A percentile compares a stretch with the other conserved stretches of the same genome.
These are phyloP conservation scores for Mormyrops boulengeri DNA, from an alignment of 2,797 vertebrate species.

Conservation along the genomic window DNA sequence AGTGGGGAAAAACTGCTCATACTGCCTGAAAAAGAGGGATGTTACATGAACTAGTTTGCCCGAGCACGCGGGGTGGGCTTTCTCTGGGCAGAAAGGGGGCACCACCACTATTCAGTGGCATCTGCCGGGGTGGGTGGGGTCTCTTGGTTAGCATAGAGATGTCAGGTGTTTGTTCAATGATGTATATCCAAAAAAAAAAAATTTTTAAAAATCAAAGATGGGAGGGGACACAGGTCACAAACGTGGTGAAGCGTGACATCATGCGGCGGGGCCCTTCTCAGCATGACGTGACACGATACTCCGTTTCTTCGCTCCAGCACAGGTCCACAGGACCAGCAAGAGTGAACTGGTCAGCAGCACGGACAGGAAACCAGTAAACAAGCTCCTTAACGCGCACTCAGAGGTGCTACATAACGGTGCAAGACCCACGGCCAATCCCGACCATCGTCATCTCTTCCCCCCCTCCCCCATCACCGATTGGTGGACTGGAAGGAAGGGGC, in stretches of 20 bases:
- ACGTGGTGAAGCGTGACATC: slow-evolving; percentile 52
- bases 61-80: background rate
- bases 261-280: slow-evolving; percentile 29
- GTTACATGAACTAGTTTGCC: slow-evolving; percentile 12
- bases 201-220: background rate
- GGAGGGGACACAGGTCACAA: slow-evolving; percentile 31
- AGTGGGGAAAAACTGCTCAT: slow-evolving; percentile 54
- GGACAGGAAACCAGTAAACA: background rate
- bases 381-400: background rate
- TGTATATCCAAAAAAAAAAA: slow-evolving; percentile 23
- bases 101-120: slow-evolving; percentile 23
- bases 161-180: slow-evolving; percentile 69
- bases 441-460: background rate
- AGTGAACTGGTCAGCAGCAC: background rate
- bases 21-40: slow-evolving; percentile 37
- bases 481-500: slow-evolving; percentile 19
- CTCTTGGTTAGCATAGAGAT: slow-evolving; percentile 54
- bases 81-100: background rate
- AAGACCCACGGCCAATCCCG: background rate
- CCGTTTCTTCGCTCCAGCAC: background rate
- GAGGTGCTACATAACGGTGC: background rate
- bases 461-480: slow-evolving; percentile 21
- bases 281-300: background rate
- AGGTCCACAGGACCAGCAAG: background rate
- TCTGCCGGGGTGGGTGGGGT: slow-evolving; percentile 21